These are phyloP conservation scores for Acanthosepion esculentum DNA, from an alignment of 2,888 invertebrate genomes.

Conservation along the genomic window DNA sequence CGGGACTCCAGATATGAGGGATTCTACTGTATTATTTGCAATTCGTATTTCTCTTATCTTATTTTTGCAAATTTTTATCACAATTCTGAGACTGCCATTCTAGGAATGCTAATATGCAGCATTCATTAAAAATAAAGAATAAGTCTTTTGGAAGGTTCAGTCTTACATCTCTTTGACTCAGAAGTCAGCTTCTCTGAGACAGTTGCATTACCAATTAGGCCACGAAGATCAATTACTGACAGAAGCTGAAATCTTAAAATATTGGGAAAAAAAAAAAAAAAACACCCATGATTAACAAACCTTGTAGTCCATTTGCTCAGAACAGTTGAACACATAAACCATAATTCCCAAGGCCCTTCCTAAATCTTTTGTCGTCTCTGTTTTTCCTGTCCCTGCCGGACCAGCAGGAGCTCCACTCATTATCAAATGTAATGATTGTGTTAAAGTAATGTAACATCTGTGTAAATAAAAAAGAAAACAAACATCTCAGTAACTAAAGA, in stretches of 20 bases:
- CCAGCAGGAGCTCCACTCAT: slow-evolving; percentile 99
- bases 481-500: not conserved
- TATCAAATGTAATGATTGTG: slow-evolving; percentile 92
- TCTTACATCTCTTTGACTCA: too few relatives aligned
- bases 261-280: not conserved
- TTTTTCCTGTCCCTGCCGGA: slow-evolving; percentile 92
- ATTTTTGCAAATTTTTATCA: too few relatives aligned
- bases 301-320: slow-evolving; percentile 98
- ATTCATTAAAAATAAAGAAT: too few relatives aligned
- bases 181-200: too few relatives aligned
- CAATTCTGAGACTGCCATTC: too few relatives aligned
- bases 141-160: too few relatives aligned
- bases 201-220: too few relatives aligned
- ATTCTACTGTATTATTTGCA: too few relatives aligned
- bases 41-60: too few relatives aligned
- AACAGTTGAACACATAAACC: slow-evolving; percentile 98
- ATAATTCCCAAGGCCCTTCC: slow-evolving; percentile 95
- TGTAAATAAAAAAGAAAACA: slow-evolving; percentile 48
- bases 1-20: too few relatives aligned
- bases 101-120: too few relatives aligned
- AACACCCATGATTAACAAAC: slow-evolving; percentile 74
- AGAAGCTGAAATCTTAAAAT: not conserved
- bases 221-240: not conserved
- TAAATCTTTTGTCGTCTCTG: slow-evolving; percentile 97
- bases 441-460: slow-evolving; percentile 94